Base-by-base conservation (phyloP, 2,888 invertebrate species). In the Cephus spinipes region DNA sequence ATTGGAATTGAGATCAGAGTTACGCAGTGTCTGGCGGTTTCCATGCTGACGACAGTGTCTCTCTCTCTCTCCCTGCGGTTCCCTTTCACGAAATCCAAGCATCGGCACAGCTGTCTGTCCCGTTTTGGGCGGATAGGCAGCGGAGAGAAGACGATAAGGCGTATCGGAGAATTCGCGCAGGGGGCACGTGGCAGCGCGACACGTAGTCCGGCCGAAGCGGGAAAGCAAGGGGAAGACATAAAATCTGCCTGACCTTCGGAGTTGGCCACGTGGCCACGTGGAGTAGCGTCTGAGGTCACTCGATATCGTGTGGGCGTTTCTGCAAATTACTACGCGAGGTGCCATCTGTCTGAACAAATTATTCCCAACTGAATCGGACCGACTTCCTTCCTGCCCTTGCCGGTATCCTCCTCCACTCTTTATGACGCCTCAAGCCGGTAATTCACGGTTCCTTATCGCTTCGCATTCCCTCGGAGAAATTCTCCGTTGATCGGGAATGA, bases 241-340 rank as follows among this genome's bases (percentile, higher is more conserved):
- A 68, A 31, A 55, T 55, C 55, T 55, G 55, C 23, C 55, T 9
- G 55, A 55, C 55, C 55, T 55, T 55, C 55, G 23, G 23, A 23
- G 23, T 9, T 9, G 23, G 55, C 55, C 55, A 55, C 55, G 55
- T 55, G 55, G 55, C 55, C 23, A 23, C 6, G 55, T 9, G 55
- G 23, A 55, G 23, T 0, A 23, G 9, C 23, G 9, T 55, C 55
- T 55, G 23, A 55, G 55, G 55, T 55, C 55, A 55, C 55, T 55
- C 55, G 55, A 55, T 55, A 55, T 23, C 23, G 23, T 55, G 84
- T 86, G 83, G 86, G 86, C 85, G 86, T 85, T 86, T 85, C 85
- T 81, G 81, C 82, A 84, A 85, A 85, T 80, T 83, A 81, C 83
- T 81, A 55, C 15, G 55, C 55, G 55, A 55, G 23, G 23, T 55